Evolutionary conservation across 2,113 vertebrate genomes (phyloP).

Genomic region (Columba livia): DNA sequence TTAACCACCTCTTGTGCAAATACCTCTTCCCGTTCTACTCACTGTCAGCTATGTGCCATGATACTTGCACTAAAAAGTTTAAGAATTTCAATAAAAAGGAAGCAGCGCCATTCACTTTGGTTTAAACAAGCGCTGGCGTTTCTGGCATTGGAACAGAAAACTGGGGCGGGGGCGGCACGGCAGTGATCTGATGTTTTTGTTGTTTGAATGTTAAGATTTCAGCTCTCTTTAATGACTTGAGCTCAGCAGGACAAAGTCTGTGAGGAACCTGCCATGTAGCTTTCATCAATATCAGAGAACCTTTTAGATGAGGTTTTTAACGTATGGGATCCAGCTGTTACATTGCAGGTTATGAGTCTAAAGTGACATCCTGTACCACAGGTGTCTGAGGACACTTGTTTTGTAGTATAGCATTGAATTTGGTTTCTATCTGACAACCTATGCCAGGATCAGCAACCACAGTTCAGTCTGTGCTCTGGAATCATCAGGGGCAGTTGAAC

Average conservation of each 20-base stretch:
- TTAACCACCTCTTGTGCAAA: background rate
- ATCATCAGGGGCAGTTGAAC: background rate
- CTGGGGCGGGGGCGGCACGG: too few species aligned
- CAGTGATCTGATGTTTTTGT: background rate
- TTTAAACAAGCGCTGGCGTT: background rate
- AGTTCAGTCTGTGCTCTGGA: background rate
- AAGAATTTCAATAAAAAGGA: background rate
- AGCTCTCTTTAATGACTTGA: background rate
- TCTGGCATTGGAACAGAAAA: background rate
- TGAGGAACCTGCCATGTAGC: background rate
- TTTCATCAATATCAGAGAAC: background rate
- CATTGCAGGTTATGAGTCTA: background rate
- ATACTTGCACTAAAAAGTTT: background rate
- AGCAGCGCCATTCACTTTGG: background rate
- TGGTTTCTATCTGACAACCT: background rate
- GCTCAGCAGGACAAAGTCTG: background rate
- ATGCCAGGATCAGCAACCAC: background rate
- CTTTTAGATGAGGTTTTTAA: background rate
- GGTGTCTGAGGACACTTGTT: background rate
- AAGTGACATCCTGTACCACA: background rate
- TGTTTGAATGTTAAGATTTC: background rate
- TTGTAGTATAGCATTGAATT: background rate
- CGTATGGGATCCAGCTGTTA: background rate
- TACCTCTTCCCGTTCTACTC: background rate
- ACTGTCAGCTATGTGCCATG: background rate